Evolutionary conservation across 2,888 invertebrate genomes (phyloP), one percentile per base, ranked within the genome.

Genomic region (Diaprepes abbreviatus): DNA sequence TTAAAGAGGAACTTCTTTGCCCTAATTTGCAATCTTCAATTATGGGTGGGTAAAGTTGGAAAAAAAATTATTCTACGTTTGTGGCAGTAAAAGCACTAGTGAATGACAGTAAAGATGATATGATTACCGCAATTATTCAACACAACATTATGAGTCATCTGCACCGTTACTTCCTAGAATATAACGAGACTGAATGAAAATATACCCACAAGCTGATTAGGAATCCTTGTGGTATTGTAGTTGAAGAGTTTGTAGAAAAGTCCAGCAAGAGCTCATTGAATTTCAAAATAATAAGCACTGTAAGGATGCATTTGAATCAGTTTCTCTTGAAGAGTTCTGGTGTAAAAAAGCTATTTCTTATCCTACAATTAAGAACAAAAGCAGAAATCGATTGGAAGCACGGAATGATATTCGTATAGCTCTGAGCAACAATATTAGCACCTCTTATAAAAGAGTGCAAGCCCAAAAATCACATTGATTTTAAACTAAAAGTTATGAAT

Each of bases 261-360:
- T 50, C 50, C 50, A 50, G 21, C n/a, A 50, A 21, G 50, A 21
- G 10, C 24, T 19, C 19, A 50, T 50, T 50, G 21, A 21, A 50
- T 50, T 21, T 24, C 24, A 21, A 50, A 50, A 21, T 45, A 17
- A 45, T 16, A 45, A 17, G 17, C 7, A 16, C 45, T 36, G 36
- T 36, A 50, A 50, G 50, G 50, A 50, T 50, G 50, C 50, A 10
- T 50, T 50, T 50, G 50, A 50, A 50, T 50, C 50, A 3, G n/a
- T 21, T 50, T 21, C 45, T 16, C 17, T 45, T 45, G 50, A 17
- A 10, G 19, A 50, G 19, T 50, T 10, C 24, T 50, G 19, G 19
- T 12, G 17, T 45, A 16, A 45, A 45, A 45, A 45, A 45, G n/a
- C 50, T 21, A 21, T 21, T 50, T 50, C 24, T n/a, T 50, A 21